Evolutionary conservation across 2,888 invertebrate genomes (phyloP), one percentile per base, ranked within the genome.

Genomic region (Melanchra persicariae): DNA sequence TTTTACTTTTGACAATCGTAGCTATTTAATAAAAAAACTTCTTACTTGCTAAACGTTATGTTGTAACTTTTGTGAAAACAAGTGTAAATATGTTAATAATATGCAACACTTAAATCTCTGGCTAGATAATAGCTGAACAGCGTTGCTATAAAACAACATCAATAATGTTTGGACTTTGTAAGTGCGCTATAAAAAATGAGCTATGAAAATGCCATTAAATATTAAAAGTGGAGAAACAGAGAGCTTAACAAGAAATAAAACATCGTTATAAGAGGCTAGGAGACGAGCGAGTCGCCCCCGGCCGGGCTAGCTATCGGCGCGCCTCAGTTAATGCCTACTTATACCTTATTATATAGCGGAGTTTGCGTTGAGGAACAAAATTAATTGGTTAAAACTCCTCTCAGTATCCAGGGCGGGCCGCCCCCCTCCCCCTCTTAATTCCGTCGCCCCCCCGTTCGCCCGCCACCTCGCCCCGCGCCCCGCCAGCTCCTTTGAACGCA

Each of bases 331-430:
- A 95, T 95, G 95, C 94, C 96, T 96, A 95, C 96, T 96, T 95
- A 95, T 96, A 96, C 95, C 95, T 95, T 96, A 96, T 95, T 96
- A 95, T 95, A 96, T 95, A 95, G 95, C 96, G 92, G 94, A 96
- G 96, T 96, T 96, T 96, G 96, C 95, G 96, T 96, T 96, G 96
- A 96, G 96, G 96, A 96, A 96, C 96, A 96, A 96, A 96, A 96
- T 96, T 96, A 96, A 96, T 96, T 96, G 96, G 96, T 96, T 96
- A 96, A 96, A 96, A 96, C 96, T 96, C 96, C 96, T 96, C 96
- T 96, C 95, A 93, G 96, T 96, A 96, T 96, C 96, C 96, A 95
- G 93, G 95, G 95, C 93, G 94, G 94, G 91, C 92, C 88, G 82
- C 91, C 91, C 87, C 93, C 92, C 90, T 87, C 87, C 94, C 95